Percentiles rank a stretch among this genome's conserved stretches.
Conservation (phyloP, 2,888 invertebrate species). For the Cosmia pyralina region DNA sequence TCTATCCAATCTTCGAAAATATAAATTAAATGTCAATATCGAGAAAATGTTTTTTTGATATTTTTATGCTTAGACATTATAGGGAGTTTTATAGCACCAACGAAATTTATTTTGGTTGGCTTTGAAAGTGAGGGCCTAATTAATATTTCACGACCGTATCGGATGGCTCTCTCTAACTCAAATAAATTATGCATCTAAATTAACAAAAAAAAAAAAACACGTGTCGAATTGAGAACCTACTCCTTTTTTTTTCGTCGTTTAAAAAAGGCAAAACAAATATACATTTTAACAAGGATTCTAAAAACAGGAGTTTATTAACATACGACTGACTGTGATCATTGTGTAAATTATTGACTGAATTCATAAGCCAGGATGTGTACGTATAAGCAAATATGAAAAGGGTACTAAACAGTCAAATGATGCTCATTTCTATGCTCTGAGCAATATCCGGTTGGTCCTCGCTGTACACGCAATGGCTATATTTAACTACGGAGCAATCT, state of each 20-base stretch:
- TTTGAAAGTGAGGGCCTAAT: slow-evolving; percentile 22
- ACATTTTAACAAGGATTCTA: not conserved
- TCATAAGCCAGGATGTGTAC: slow-evolving; percentile 64
- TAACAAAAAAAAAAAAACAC: no score
- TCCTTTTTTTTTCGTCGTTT: no score
- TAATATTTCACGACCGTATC: slow-evolving; percentile 39
- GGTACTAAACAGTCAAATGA: slow-evolving; percentile 70
- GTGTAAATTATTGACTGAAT: slow-evolving; percentile 66
- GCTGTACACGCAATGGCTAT: slow-evolving; percentile 65
- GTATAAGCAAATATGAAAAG: slow-evolving; percentile 52
- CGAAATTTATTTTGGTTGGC: slow-evolving; percentile 22
- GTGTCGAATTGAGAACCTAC: no score
- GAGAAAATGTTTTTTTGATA: slow-evolving; percentile 57
- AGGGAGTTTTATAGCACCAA: slow-evolving; percentile 4
- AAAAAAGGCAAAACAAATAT: slow-evolving; percentile 11
- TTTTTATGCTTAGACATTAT: slow-evolving; percentile 48
- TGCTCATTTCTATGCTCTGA: slow-evolving; percentile 75
- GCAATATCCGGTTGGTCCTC: slow-evolving; percentile 75
- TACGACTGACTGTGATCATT: slow-evolving; percentile 56
- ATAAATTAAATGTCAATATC: slow-evolving; percentile 84
- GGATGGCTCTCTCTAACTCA: not conserved
- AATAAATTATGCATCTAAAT: slow-evolving; percentile 24
- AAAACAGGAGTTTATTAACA: slow-evolving; percentile 43
- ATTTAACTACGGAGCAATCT: slow-evolving; percentile 67
- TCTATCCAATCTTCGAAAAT: slow-evolving; percentile 78